phyloP scores from a whole-genome alignment of 2,888 invertebrate species.

The Nomada lathburiana region DNA sequence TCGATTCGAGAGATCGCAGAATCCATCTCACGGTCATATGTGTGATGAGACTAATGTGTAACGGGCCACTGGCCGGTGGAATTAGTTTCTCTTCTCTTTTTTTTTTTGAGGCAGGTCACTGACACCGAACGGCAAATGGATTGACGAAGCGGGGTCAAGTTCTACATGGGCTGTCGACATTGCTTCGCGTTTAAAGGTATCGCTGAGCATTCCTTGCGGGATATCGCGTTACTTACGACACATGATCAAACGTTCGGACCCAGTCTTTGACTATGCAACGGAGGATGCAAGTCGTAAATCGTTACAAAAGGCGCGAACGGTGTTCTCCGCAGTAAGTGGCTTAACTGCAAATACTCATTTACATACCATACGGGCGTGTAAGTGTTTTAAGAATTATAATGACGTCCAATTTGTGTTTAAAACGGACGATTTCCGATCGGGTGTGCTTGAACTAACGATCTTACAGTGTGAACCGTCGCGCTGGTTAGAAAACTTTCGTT shows the following conservation, averaged over 20 bases:
- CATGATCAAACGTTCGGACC: slow-evolving; percentile 51
- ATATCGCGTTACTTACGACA: slow-evolving; percentile 71
- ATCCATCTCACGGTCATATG: slow-evolving; percentile 35
- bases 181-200: slow-evolving; percentile 66
- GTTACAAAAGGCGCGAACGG: slow-evolving; percentile 46
- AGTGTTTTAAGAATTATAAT: not conserved
- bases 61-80: slow-evolving; percentile 58
- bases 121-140: slow-evolving; percentile 66
- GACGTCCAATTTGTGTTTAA: not conserved
- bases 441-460: not conserved
- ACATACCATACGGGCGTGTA: not conserved
- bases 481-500: not conserved
- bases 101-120: slow-evolving; percentile 71
- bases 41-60: slow-evolving; percentile 49
- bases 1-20: slow-evolving; percentile 33
- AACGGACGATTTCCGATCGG: not conserved
- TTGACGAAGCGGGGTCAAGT: slow-evolving; percentile 62
- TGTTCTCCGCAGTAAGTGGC: slow-evolving; percentile 22
- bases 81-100: slow-evolving; percentile 69
- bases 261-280: slow-evolving; percentile 50
- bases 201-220: slow-evolving; percentile 71
- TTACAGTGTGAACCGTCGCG: not conserved
- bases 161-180: slow-evolving; percentile 53
- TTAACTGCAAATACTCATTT: slow-evolving; percentile 12
- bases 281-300: slow-evolving; percentile 51